A percentile compares a stretch with the other conserved stretches of the same genome.
phyloP scores from a whole-genome alignment of 2,113 vertebrate genomes.

The Charadrius vociferus region DNA sequence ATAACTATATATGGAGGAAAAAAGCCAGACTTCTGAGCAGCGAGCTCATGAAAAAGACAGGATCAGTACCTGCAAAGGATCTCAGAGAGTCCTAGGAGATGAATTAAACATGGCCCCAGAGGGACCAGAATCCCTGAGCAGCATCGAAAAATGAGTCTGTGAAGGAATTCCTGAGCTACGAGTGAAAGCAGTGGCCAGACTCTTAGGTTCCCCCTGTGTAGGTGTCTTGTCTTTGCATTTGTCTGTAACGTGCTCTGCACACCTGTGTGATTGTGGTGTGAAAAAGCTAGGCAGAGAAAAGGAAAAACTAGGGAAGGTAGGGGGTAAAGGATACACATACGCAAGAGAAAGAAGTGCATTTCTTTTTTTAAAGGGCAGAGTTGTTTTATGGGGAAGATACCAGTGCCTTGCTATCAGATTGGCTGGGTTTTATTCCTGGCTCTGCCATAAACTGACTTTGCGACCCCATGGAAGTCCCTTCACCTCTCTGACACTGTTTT shows the following conservation, averaged over 20 bases:
- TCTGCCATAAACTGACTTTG: neutral
- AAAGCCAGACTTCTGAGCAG: neutral
- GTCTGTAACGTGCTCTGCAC: neutral
- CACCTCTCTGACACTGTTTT: neutral
- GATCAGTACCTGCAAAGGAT: neutral
- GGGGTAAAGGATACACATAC: neutral
- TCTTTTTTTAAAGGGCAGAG: neutral
- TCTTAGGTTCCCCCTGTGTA: neutral
- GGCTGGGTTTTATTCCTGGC: neutral
- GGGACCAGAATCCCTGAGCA: neutral
- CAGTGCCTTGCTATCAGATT: neutral
- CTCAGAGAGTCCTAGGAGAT: neutral
- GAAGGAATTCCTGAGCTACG: neutral
- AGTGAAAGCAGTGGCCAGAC: neutral
- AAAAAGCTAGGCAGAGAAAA: neutral
- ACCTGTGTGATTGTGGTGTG: fast-evolving
- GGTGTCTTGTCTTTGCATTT: neutral
- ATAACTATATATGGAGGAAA: neutral
- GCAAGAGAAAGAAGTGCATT: neutral
- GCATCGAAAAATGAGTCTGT: neutral
- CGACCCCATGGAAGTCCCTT: neutral
- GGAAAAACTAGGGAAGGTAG: neutral
- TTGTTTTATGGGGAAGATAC: neutral
- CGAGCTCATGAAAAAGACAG: neutral
- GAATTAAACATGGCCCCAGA: slow-evolving; percentile 7